These are phyloP conservation scores for Xenopus petersii DNA, from an alignment of 2,797 vertebrate genomes.

Conservation along the genomic window DNA sequence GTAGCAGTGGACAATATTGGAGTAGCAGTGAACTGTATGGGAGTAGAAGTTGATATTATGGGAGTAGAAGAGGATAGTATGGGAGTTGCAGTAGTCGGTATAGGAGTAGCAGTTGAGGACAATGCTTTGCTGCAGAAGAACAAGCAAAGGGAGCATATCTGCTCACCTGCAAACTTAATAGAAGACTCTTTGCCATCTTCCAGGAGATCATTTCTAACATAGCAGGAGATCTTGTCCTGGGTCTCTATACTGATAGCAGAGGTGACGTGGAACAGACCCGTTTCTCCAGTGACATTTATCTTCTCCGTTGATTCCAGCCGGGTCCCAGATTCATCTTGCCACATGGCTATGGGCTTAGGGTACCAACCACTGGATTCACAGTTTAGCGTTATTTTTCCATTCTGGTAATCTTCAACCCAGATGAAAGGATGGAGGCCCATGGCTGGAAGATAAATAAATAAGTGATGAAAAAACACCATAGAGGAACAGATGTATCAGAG, in stretches of 20 bases:
- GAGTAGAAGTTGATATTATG: too few species aligned
- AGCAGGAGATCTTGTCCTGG: slow-evolving; percentile 49
- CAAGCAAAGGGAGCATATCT: background rate
- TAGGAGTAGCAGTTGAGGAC: too few species aligned
- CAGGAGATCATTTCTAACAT: slow-evolving; percentile 51
- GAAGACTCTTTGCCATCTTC: slow-evolving; percentile 50
- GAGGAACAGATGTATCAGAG: too few species aligned
- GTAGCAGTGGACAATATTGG: too few species aligned
- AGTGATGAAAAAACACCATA: too few species aligned
- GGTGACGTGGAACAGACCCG: slow-evolving; percentile 49
- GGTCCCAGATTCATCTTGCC: slow-evolving; percentile 47
- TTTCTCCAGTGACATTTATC: slow-evolving; percentile 33
- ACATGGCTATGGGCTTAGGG: slow-evolving; percentile 49
- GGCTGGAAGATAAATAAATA: slow-evolving; percentile 21
- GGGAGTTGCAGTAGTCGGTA: too few species aligned
- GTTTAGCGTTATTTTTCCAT: slow-evolving; percentile 48
- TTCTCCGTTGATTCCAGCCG: slow-evolving; percentile 47
- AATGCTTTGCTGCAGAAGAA: too few species aligned
- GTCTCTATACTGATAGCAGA: slow-evolving; percentile 41
- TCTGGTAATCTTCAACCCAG: slow-evolving; percentile 49
- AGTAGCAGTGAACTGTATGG: too few species aligned
- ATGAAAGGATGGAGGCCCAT: slow-evolving; percentile 52
- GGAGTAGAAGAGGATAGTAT: too few species aligned
- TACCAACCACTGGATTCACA: slow-evolving; percentile 55
- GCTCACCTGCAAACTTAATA: slow-evolving; percentile 57